Conservation (phyloP, 1,140 invertebrate genomes). For the Ylistrum balloti region DNA sequence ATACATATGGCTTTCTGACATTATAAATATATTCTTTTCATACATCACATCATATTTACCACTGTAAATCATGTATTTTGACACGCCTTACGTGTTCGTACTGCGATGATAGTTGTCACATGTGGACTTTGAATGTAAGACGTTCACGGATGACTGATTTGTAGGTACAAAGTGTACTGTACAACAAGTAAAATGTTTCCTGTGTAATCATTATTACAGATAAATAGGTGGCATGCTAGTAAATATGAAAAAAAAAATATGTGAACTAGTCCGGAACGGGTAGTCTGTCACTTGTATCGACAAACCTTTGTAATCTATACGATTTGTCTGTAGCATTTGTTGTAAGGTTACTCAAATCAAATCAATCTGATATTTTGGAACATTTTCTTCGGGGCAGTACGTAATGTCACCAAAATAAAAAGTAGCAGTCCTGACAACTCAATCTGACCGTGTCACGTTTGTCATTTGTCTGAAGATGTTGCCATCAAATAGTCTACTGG, state of each 20-base stretch:
- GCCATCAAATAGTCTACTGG: too few species aligned
- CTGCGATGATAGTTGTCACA: too few species aligned
- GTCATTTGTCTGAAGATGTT: too few species aligned
- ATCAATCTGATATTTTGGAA: not conserved
- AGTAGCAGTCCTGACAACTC: too few species aligned
- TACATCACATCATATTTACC: too few species aligned
- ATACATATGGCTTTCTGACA: too few species aligned
- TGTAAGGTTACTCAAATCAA: not conserved
- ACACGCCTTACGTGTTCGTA: too few species aligned
- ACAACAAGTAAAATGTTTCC: not conserved
- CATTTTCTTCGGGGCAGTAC: too few species aligned
- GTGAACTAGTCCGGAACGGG: not conserved
- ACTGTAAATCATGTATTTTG: too few species aligned
- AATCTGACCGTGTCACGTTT: too few species aligned
- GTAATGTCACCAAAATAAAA: too few species aligned
- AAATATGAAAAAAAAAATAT: not conserved
- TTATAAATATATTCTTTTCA: too few species aligned
- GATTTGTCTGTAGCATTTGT: not conserved
- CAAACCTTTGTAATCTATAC: not conserved
- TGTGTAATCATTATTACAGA: not conserved
- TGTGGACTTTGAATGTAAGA: not conserved
- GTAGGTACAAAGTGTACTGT: not conserved
- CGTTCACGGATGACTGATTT: not conserved
- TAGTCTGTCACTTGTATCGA: not conserved
- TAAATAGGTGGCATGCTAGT: not conserved